Base-by-base conservation (phyloP, 2,113 vertebrate species). In the Ia io region DNA sequence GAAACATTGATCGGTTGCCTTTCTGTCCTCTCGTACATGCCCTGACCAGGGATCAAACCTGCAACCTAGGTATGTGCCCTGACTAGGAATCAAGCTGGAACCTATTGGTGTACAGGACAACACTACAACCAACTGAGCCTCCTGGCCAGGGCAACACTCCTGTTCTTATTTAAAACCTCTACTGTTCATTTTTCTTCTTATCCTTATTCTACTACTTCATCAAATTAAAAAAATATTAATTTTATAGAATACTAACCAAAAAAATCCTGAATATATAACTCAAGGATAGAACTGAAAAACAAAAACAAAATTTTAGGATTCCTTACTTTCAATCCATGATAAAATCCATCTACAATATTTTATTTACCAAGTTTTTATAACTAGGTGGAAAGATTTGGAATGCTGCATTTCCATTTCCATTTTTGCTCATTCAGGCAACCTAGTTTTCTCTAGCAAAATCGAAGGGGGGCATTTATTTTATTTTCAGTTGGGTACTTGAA, bases 401-500 rank as follows among this genome's bases (percentile, higher is more conserved):
- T 61, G 93, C 11, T 40, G 30, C 56, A 80, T 67, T 94, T 96
- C 80, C 35, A 78, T 82, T 85, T 82, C 74, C 0, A 70, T 61
- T 69, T 92, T 80, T 84, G 59, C 44, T 51, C 85, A 35, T 49
- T 79, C 20, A 84, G 67, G 37, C 69, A 80, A 76, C 73, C 53
- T 76, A 83, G 23, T 89, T 91, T 93, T 96, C 30, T 56, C 77
- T 40, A 90, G 88, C 32, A 80, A 37, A 95, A 87, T 90, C 63
- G 25, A 93, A 88, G 37, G 74, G 23, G 22, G 49, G 47, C 5
- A 42, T 71, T 88, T 76, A 91, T 20, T 63, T 86, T 51, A 49
- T 85, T 7, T 67, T 91, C 23, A 65, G 22, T 16, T 61, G 44
- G 30, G 37, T 74, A 53, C 42, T 44, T 82, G 20, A 84, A 59